Conservation (phyloP, 2,888 invertebrate genomes). For the Pteria penguin region DNA sequence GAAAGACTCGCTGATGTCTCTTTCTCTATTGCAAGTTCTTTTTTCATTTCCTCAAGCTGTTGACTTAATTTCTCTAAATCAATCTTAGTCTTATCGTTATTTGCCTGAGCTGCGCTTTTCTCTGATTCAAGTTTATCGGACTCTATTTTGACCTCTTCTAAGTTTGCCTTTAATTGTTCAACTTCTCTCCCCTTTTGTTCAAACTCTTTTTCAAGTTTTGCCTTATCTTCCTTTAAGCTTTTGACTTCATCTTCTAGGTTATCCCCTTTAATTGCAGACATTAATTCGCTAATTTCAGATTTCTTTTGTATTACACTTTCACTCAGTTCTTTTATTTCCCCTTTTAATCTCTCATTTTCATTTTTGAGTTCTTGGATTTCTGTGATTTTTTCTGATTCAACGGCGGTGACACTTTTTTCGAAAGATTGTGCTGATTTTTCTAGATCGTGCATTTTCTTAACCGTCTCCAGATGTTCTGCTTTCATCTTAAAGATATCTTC, state of each 20-base stretch:
- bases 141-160: conserved; percentile 47
- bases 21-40: conserved; percentile 28
- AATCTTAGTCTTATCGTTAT: conserved; percentile 20
- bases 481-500: conserved; percentile 66
- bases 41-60: conserved; percentile 13
- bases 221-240: conserved; percentile 46
- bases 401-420: conserved; percentile 39
- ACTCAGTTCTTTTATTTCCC: conserved; percentile 54
- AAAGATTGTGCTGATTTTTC: conserved; percentile 54
- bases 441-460: conserved; percentile 54
- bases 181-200: conserved; percentile 41
- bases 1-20: conserved; percentile 34
- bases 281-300: conserved; percentile 51
- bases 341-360: conserved; percentile 52
- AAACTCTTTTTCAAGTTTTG: conserved; percentile 46
- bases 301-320: conserved; percentile 56
- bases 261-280: conserved; percentile 58
- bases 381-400: conserved; percentile 51
- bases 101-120: conserved; percentile 43
- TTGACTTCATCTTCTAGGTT: conserved; percentile 59
- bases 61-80: conserved; percentile 18
- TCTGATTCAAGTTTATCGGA: conserved; percentile 40
- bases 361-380: conserved; percentile 47
- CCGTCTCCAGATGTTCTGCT: conserved; percentile 55
- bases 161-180: conserved; percentile 46